These are phyloP conservation scores for Anseranas semipalmata DNA, from an alignment of 2,113 vertebrate genomes.

Conservation along the genomic window DNA sequence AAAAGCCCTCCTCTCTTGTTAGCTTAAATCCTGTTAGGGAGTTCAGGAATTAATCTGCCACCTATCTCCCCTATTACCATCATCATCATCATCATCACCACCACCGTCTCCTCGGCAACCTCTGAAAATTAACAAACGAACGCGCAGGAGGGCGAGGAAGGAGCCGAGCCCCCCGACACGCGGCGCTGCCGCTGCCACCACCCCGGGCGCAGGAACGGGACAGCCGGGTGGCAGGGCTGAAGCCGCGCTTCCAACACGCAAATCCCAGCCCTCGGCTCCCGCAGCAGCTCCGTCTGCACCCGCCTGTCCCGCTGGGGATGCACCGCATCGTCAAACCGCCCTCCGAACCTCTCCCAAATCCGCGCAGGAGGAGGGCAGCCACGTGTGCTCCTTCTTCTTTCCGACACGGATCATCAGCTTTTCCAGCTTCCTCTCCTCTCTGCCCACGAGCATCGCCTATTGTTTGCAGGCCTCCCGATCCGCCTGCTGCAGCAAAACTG, in stretches of 20 bases:
- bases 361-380: neutral
- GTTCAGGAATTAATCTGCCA: conserved; percentile 51
- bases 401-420: neutral
- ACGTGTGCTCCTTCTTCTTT: rapidly evolving
- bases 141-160: neutral
- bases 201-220: neutral
- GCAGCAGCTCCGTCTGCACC: neutral
- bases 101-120: neutral
- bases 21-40: conserved; percentile 50
- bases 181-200: neutral
- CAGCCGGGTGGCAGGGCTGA: too few relatives aligned
- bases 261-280: neutral
- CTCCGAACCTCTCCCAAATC: rapidly evolving
- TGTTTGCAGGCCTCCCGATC: neutral
- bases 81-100: neutral
- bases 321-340: neutral
- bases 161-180: neutral
- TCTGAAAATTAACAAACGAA: neutral
- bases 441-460: neutral
- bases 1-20: conserved; percentile 37
- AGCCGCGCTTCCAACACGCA: too few relatives aligned
- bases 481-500: neutral
- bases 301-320: neutral
- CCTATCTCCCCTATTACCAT: neutral
- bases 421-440: neutral